Base-by-base conservation (phyloP, 2,888 invertebrate genomes). In the Amphimallon solstitiale region DNA sequence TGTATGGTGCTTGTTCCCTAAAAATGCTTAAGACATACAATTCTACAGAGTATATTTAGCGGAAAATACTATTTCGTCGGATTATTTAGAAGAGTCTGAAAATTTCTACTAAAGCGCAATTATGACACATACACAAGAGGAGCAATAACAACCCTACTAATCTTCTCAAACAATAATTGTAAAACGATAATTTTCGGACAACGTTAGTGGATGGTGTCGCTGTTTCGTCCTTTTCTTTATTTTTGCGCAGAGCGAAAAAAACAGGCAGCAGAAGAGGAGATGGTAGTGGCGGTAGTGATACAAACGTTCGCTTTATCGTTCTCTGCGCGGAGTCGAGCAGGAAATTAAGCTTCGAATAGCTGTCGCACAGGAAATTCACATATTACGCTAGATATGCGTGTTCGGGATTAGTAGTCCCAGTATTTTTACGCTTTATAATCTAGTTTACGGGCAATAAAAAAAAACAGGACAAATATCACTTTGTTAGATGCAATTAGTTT, bases 331-430 rank as follows among this genome's bases (percentile, higher is more conserved):
- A 62, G 66, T 51, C 65, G 66, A 69, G 71, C 74, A 73, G 74
- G 74, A 74, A 74, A 74, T 74, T 74, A 73, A 74, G 72, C 72
- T 64, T 68, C 70, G 71, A 69, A 70, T 69, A 68, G 71, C 70
- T 70, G 73, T 72, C 70, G 71, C 63, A 66, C 72, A 71, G 74
- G 74, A 74, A 74, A 74, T 74, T 73, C 73, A 71, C 72, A 72
- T 73, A 73, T 72, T 72, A 67, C 67, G 43, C 54, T 56, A 67
- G 63, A 70, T 65, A 68, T 71, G 70, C 70, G 71, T 72, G 70
- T 64, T 66, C 40, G 40, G 56, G 62, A 72, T 69, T 68, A 69
- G 67, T 63, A 66, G 46, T 54, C 64, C 35, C 56, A 37, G 46
- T 56, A 56, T 64, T 64, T 64, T 64, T 54, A 64, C 46, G 54